Conservation (phyloP, 2,888 invertebrate genomes). For the Neoitamus cyanurus region DNA sequence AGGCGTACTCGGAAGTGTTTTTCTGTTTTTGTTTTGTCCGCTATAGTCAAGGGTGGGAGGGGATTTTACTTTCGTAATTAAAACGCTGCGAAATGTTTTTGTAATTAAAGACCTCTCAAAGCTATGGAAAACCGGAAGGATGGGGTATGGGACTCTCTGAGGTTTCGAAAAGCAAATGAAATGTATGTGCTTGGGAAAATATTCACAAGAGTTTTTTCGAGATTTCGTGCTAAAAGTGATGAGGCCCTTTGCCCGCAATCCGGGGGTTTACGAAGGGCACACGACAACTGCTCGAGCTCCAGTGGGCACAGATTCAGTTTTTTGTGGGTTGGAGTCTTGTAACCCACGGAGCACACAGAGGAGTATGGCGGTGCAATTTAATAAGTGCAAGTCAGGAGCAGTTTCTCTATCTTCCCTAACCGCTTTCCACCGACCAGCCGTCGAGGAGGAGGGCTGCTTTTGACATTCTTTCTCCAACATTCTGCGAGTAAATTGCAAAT, state of each 20-base stretch:
- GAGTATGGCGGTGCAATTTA: not conserved
- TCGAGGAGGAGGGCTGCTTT: not conserved
- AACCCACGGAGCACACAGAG: not conserved
- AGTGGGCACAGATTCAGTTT: not conserved
- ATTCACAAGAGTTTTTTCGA: not conserved
- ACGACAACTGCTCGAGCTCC: not conserved
- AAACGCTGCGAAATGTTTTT: not conserved
- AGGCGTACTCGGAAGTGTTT: not conserved
- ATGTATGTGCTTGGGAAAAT: not conserved
- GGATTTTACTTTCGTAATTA: not conserved
- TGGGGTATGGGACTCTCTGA: not conserved
- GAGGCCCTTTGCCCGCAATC: not conserved
- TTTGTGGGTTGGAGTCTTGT: not conserved
- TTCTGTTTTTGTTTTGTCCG: not conserved
- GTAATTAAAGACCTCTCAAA: not conserved
- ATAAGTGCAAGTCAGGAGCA: not conserved
- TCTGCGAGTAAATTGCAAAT: not conserved
- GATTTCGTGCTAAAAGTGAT: not conserved
- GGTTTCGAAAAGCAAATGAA: conserved; percentile 1
- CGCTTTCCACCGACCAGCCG: not conserved
- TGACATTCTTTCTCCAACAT: not conserved
- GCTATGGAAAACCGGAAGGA: not conserved
- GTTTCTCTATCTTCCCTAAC: not conserved
- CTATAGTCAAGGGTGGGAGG: not conserved
- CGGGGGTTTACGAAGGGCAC: not conserved